Conservation (phyloP, 2,888 invertebrate species). For the Homarus gammarus region DNA sequence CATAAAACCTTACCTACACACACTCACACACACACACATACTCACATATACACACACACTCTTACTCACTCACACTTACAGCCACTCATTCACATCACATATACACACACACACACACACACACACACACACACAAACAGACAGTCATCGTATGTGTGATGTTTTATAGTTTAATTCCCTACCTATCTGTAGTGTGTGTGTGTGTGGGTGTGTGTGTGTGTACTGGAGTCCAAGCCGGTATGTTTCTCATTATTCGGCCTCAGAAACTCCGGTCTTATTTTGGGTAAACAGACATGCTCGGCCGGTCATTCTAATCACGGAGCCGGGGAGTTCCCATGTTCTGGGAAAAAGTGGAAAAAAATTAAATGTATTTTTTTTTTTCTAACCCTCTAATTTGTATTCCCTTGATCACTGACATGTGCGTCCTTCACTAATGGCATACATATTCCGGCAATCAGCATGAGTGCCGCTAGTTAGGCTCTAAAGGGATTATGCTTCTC, state of each 20-base stretch:
- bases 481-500: slow-evolving; percentile 47
- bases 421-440: slow-evolving; percentile 54
- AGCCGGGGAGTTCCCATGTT: slow-evolving; percentile 19
- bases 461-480: slow-evolving; percentile 36
- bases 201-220: slow-evolving; percentile 2
- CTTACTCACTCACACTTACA: slow-evolving; percentile 12
- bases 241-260: slow-evolving; percentile 50
- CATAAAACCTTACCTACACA: slow-evolving; percentile 56
- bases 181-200: not conserved
- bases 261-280: slow-evolving; percentile 49
- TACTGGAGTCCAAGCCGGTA: not conserved
- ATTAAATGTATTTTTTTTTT: slow-evolving; percentile 39
- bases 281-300: slow-evolving; percentile 65
- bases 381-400: slow-evolving; percentile 53
- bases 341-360: slow-evolving; percentile 17
- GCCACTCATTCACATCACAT: too few species aligned
- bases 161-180: slow-evolving; percentile 2
- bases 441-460: slow-evolving; percentile 66
- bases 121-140: slow-evolving; percentile 10
- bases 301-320: slow-evolving; percentile 66
- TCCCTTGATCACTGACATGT: slow-evolving; percentile 61
- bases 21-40: not conserved
- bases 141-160: not conserved
- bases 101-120: slow-evolving; percentile 9
- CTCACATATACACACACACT: too few species aligned